Conservation (phyloP, 1,140 invertebrate genomes). For the Seison nebaliae region DNA sequence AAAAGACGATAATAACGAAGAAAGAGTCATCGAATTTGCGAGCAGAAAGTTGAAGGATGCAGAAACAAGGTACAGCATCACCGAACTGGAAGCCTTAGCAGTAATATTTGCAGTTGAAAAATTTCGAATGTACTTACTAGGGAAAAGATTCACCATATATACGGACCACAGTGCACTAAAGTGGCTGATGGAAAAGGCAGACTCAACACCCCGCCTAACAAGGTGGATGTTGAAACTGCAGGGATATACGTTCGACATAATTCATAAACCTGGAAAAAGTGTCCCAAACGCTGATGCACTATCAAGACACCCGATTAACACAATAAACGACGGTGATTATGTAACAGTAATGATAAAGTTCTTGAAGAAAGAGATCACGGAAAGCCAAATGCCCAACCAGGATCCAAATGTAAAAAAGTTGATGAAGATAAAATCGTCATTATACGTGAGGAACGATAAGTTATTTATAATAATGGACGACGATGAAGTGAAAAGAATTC, state of each 20-base stretch:
- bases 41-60: constrained; percentile 17
- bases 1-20: background rate
- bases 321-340: background rate
- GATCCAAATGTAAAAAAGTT: background rate
- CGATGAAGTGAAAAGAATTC: background rate
- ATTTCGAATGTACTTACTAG: constrained; percentile 30
- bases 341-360: background rate
- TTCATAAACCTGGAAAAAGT: constrained; percentile 2
- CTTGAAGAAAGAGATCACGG: background rate
- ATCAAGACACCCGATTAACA: background rate
- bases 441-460: background rate
- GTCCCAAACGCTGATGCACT: constrained; percentile 2
- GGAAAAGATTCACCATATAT: constrained; percentile 28
- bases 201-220: constrained; percentile 22
- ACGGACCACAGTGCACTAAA: constrained; percentile 31
- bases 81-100: constrained; percentile 31
- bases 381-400: background rate
- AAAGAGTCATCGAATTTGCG: background rate
- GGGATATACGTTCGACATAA: constrained; percentile 1
- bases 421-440: background rate
- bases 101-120: constrained; percentile 28
- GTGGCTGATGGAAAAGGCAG: constrained; percentile 26
- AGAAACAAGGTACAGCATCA: constrained; percentile 27
- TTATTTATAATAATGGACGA: background rate
- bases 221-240: background rate